Evolutionary conservation across 2,113 vertebrate species (phyloP).

Genomic region (Siniperca knerii): DNA sequence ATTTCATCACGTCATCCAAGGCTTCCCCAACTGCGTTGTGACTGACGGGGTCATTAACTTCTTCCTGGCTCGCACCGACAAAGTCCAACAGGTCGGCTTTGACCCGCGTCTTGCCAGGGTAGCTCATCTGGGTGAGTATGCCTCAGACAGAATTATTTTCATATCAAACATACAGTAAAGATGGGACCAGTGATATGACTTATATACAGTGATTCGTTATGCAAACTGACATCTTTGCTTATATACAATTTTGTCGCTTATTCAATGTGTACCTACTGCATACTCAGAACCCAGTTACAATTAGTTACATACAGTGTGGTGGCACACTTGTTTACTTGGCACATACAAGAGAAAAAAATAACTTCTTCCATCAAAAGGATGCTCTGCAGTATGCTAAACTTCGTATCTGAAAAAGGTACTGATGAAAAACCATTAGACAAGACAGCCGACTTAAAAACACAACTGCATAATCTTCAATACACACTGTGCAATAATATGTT

Average conservation of each 20-base stretch:
- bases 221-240: background rate
- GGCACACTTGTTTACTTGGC: background rate
- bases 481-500: background rate
- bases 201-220: background rate
- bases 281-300: background rate
- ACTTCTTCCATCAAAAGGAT: background rate
- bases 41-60: conserved; percentile 95
- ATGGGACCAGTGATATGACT: background rate
- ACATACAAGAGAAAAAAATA: background rate
- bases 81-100: conserved; percentile 92
- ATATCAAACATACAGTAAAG: background rate
- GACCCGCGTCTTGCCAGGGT: conserved; percentile 90
- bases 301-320: background rate
- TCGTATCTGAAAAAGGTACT: background rate
- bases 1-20: conserved; percentile 89
- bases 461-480: background rate
- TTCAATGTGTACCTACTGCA: background rate
- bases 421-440: background rate
- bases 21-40: conserved; percentile 92
- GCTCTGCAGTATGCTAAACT: background rate
- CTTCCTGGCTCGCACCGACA: conserved; percentile 91
- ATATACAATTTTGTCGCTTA: background rate
- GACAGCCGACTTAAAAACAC: background rate
- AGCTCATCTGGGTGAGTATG: conserved; percentile 89
- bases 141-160: background rate